phyloP scores from a whole-genome alignment of 2,113 vertebrate genomes.

The Leucopsar rothschildi region DNA sequence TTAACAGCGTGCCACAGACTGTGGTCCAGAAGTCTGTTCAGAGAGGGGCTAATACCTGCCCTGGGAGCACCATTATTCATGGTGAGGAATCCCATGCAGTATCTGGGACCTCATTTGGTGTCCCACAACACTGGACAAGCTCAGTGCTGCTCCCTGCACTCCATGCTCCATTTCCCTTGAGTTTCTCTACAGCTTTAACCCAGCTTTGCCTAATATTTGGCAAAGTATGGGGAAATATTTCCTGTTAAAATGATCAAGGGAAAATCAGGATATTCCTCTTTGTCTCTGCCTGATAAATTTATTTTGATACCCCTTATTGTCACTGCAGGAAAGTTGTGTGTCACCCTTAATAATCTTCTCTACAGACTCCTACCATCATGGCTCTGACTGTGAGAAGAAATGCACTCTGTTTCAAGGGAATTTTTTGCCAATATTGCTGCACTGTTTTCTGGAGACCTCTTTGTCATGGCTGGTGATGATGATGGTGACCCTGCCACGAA shows the following conservation, averaged over 20 bases:
- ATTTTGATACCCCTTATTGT: not conserved
- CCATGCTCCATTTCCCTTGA: not conserved
- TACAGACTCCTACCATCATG: rapidly evolving
- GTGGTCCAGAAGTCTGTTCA: not conserved
- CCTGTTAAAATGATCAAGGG: not conserved
- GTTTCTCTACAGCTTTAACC: not conserved
- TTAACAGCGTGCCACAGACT: not conserved
- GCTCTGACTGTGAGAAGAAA: not conserved
- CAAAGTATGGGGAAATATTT: not conserved
- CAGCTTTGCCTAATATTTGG: not conserved
- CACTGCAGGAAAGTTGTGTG: not conserved
- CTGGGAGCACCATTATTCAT: not conserved
- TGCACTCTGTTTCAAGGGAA: not conserved
- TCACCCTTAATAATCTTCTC: not conserved
- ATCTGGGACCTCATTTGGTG: not conserved
- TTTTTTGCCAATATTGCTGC: not conserved
- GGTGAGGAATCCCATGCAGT: not conserved
- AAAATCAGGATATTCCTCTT: not conserved
- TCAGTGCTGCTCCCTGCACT: not conserved
- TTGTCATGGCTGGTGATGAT: not conserved
- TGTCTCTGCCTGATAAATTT: not conserved
- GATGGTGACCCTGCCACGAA: not conserved
- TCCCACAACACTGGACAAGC: not conserved
- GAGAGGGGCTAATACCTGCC: not conserved
- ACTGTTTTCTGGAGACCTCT: not conserved